phyloP scores from a whole-genome alignment of 1,140 invertebrate species.

The Lucilia cuprina region DNA sequence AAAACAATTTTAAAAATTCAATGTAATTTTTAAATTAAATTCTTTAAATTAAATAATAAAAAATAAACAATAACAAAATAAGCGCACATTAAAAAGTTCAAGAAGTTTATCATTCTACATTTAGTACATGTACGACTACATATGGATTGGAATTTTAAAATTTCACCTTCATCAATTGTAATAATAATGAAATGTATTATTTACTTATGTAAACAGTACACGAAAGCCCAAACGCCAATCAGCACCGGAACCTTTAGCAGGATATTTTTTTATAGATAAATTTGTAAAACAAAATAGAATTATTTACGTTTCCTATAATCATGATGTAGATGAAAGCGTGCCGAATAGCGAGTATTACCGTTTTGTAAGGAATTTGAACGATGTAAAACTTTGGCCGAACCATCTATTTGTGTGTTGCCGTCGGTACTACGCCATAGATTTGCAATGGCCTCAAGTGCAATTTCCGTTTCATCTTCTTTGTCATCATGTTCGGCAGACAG shows the following conservation, averaged over 20 bases:
- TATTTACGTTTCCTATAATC: conserved; percentile 52
- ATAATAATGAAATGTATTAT: background rate
- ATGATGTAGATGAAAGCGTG: conserved; percentile 56
- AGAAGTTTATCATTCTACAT: conserved; percentile 23
- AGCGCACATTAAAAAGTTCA: background rate
- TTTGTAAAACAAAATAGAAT: background rate
- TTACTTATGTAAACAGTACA: conserved; percentile 46
- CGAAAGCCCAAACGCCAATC: conserved; percentile 55
- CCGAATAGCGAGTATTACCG: conserved; percentile 56
- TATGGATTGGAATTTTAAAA: background rate
- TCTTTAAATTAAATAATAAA: background rate
- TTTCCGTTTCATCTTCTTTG: conserved; percentile 54
- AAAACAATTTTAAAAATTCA: background rate
- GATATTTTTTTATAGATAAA: background rate
- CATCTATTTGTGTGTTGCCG: conserved; percentile 55
- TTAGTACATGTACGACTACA: background rate
- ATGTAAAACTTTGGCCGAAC: conserved; percentile 54
- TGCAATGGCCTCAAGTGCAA: conserved; percentile 57
- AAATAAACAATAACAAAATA: background rate
- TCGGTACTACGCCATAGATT: conserved; percentile 58
- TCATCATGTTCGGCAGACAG: conserved; percentile 58
- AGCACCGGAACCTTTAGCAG: conserved; percentile 16
- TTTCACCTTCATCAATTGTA: background rate
- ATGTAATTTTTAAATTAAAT: background rate
- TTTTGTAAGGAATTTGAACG: conserved; percentile 44